Evolutionary conservation across 1,140 invertebrate genomes (phyloP), one percentile per base, ranked within the genome.

Genomic region (Ooceraea biroi): DNA sequence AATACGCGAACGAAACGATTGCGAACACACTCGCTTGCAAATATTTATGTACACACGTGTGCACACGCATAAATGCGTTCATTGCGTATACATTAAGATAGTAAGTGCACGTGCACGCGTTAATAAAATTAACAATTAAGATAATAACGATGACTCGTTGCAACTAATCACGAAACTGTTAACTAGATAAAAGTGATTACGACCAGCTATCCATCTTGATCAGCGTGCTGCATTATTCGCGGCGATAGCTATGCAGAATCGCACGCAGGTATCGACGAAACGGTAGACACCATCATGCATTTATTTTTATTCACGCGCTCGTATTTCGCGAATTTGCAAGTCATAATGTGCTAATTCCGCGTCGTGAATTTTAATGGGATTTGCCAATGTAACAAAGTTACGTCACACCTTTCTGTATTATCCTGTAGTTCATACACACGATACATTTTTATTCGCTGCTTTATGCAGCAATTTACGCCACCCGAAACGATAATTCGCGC

Each of bases 401-500:
- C 44, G 46, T 57, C 46, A 17, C 74, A 10, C 25, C 71, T 11
- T 71, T 27, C 68, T 61, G 46, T 66, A 55, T 61, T 30, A n/a
- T 60, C 58, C 22, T 1, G 22, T 65, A 14, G 36, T 60, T 60
- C 73, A 22, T 46, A 30, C 52, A 12, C 27, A 22, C 52, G n/a
- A n/a, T 19, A 41, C 27, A 61, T 61, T 82, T 52, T 66, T 65
- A 46, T 58, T 48, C 52, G 46, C 19, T 22, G 48, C 41, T 78
- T 57, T 48, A 19, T 14, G 12, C 25, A 8, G 36, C 65, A 80
- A 80, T 82, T 82, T 65, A 61, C 65, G 65, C 58, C 78, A 71
- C 65, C 71, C 76, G 11, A 72, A 77, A 87, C 50, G 58, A 66
- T 86, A 87, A 87, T 87, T 77, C 69, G 65, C 66, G 48, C 71